These are phyloP conservation scores for Barnardius zonarius DNA, from an alignment of 2,113 vertebrate genomes.

Conservation along the genomic window DNA sequence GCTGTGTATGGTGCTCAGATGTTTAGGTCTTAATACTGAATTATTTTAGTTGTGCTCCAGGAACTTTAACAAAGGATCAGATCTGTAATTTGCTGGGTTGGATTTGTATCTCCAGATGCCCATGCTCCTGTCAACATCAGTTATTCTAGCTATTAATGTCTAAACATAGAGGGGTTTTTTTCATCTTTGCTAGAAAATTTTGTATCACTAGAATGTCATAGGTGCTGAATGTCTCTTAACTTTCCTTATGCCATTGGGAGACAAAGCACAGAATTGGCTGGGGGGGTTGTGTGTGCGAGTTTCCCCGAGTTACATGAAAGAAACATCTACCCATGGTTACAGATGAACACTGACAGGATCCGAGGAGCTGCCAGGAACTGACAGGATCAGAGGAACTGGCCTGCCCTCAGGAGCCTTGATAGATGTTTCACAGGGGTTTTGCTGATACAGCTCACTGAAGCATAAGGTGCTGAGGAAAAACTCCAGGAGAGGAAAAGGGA, in stretches of 20 bases:
- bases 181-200: background rate
- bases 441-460: background rate
- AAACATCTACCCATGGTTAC: background rate
- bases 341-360: background rate
- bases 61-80: background rate
- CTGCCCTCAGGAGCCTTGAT: background rate
- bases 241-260: background rate
- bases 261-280: background rate
- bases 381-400: background rate
- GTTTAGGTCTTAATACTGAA: background rate
- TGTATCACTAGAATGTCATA: background rate
- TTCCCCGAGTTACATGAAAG: background rate
- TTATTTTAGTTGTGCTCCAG: background rate
- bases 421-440: background rate
- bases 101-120: background rate
- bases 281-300: background rate
- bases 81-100: background rate
- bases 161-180: background rate
- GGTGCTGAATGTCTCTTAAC: background rate
- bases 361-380: background rate
- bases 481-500: background rate
- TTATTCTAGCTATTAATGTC: background rate
- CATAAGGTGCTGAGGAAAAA: background rate
- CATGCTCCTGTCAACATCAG: background rate
- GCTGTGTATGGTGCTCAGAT: background rate